Percentiles rank a stretch among this genome's conserved stretches.
Evolutionary conservation across 2,888 invertebrate genomes (phyloP).

Genomic region (Metacarcinus magister): DNA sequence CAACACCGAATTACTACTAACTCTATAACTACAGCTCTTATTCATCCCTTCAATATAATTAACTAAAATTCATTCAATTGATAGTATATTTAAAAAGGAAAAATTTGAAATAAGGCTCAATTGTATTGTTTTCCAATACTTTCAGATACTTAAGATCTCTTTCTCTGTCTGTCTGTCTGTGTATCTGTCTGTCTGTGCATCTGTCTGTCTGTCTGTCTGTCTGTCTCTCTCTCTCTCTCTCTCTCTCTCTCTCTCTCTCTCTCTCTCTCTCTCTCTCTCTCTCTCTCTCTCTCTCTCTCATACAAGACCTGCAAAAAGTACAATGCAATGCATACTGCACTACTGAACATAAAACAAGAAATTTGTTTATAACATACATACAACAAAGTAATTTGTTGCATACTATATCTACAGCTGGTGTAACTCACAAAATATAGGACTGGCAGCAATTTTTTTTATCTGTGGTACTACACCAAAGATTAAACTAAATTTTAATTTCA

Average conservation of each 20-base stretch:
- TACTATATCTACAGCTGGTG: conserved; percentile 18
- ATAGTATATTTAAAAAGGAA: not conserved
- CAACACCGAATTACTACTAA: not conserved
- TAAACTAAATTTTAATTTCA: not conserved
- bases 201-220: conserved; percentile 14
- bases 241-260: not conserved
- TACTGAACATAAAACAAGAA: not conserved
- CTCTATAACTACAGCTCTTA: not conserved
- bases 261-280: conserved; percentile 10
- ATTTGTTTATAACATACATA: not conserved
- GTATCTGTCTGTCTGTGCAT: conserved; percentile 2
- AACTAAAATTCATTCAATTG: not conserved
- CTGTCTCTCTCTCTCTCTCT: conserved; percentile 35
- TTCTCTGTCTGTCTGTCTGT: conserved; percentile 30
- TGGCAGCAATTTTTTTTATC: not conserved
- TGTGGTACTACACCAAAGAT: no score
- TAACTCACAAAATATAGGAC: not conserved
- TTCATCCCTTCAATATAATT: not conserved
- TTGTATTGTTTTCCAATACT: not conserved
- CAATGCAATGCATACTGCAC: not conserved
- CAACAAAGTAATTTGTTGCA: not conserved
- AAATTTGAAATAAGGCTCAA: not conserved
- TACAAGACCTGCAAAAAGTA: not conserved
- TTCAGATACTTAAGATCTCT: not conserved
- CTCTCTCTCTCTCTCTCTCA: conserved; percentile 23